phyloP scores from a whole-genome alignment of 2,797 vertebrate species.

The Hylomyscus alleni region DNA sequence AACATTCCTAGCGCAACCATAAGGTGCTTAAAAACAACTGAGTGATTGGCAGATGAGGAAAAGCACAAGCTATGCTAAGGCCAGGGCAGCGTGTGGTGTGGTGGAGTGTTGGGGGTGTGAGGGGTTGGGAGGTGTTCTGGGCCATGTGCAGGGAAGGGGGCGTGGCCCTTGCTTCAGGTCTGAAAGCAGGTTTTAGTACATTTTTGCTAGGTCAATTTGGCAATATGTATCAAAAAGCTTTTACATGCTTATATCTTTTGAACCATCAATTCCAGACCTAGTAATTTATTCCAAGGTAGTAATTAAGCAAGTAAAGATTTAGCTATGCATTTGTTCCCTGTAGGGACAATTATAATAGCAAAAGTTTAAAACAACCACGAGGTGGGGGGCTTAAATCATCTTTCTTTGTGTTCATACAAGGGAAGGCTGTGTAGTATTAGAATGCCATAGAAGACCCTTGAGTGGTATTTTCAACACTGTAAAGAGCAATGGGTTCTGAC shows the following conservation, averaged over 20 bases:
- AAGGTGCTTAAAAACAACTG: background rate
- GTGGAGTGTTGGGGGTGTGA: background rate
- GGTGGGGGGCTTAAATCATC: background rate
- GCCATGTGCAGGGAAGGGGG: background rate
- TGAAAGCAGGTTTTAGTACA: conserved; percentile 5
- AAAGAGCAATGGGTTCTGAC: background rate
- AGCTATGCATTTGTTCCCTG: conserved; percentile 68
- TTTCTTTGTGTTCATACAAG: conserved; percentile 7
- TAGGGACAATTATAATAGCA: conserved; percentile 68
- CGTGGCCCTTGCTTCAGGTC: background rate
- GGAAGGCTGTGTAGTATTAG: background rate
- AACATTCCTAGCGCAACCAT: background rate
- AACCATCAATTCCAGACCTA: conserved; percentile 52
- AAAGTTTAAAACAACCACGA: conserved; percentile 40
- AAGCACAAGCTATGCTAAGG: background rate
- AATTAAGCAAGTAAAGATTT: conserved; percentile 77
- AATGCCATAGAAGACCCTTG: background rate
- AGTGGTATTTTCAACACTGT: background rate
- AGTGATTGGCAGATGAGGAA: conserved; percentile 45
- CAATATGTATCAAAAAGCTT: conserved; percentile 40
- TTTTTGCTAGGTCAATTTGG: conserved; percentile 59
- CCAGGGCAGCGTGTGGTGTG: background rate
- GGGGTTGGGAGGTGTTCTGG: background rate
- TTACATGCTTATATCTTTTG: conserved; percentile 49
- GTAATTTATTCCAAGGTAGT: conserved; percentile 72